Evolutionary conservation across 2,113 vertebrate genomes (phyloP), one percentile per base, ranked within the genome.

Genomic region (Anarrhichthys ocellatus): DNA sequence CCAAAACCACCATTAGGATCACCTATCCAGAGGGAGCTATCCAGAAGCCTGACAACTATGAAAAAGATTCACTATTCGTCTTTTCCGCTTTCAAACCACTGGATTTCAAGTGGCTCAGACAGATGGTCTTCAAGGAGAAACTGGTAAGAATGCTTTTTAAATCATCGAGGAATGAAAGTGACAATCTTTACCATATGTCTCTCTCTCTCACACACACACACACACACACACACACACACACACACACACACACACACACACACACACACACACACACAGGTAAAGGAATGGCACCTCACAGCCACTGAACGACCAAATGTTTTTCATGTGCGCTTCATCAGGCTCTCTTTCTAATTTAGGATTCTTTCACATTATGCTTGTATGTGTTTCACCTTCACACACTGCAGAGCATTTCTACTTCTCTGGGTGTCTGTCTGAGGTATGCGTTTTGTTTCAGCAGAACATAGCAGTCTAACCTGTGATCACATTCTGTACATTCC

Each of bases 21-120:
- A 99, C 98, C 1, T 99, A 99, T 90, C 98, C 98, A 0, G 98
- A 99, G 94, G 98, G 98, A 50, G 97, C 98, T 56, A 97, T 99
- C 91, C 98, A 99, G 94, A 97, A 96, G 56, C 94, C 95, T 0
- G 96, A 97, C 78, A 96, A 95, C 22, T 99, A 99, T 0, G 98
- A 99, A 81, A 96, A 96, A 8, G 95, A 97, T 80, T 99, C 98
- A 0, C 95, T 99, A 48, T 99, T 99, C 90, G 98, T 99, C 80
- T 96, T 99, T 56, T 97, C 97, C 0, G 98, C 97, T 85, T 99
- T 99, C 94, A 99, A 99, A 93, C 96, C 97, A 75, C 95, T 97
- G 77, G 98, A 99, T 93, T 97, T 99, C 94, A 99, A 96, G 94
- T 99, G 98, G 98, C 94, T 99, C 82, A 96, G 95, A 89, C 97